Percentiles rank a stretch among this genome's conserved stretches.
These are phyloP conservation scores for Parotocinclus haroldoi DNA, from an alignment of 2,797 vertebrate species.

Conservation along the genomic window DNA sequence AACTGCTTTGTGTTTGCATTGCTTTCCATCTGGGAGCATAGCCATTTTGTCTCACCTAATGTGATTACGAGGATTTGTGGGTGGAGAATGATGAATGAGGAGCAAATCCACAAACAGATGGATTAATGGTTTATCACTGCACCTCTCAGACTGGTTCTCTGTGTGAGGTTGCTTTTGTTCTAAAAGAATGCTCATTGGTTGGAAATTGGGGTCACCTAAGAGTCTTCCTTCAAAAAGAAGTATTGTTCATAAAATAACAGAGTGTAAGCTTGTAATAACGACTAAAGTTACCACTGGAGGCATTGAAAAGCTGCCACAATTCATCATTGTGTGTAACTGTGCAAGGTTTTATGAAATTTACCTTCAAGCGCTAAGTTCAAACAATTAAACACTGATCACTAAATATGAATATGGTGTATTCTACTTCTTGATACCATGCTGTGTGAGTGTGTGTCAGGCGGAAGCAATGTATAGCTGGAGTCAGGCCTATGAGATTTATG, in stretches of 20 bases:
- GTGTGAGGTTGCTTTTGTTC: conserved; percentile 44
- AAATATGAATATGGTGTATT: no score
- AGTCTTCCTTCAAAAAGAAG: conserved; percentile 1
- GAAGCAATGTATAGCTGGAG: conserved; percentile 1
- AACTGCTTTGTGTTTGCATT: conserved; percentile 16
- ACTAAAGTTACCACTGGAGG: no score
- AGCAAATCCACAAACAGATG: conserved; percentile 47
- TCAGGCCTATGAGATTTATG: conserved; percentile 31
- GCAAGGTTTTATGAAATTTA: no score
- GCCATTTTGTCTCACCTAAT: conserved; percentile 51
- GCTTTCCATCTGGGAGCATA: conserved; percentile 39
- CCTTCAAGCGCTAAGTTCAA: no score
- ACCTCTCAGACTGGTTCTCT: conserved; percentile 39
- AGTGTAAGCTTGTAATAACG: no score
- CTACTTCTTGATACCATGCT: no score
- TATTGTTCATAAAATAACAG: no score
- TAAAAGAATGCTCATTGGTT: conserved; percentile 12
- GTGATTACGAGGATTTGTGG: conserved; percentile 51
- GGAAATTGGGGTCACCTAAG: conserved; percentile 21
- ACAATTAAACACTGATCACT: no score
- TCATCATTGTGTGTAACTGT: no score
- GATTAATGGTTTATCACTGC: conserved; percentile 49
- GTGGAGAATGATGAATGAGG: conserved; percentile 45
- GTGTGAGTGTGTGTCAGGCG: conserved; percentile 9
- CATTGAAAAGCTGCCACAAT: no score